These are phyloP conservation scores for Disparrhopalites patrizii DNA, from an alignment of 2,888 invertebrate genomes.

Conservation along the genomic window DNA sequence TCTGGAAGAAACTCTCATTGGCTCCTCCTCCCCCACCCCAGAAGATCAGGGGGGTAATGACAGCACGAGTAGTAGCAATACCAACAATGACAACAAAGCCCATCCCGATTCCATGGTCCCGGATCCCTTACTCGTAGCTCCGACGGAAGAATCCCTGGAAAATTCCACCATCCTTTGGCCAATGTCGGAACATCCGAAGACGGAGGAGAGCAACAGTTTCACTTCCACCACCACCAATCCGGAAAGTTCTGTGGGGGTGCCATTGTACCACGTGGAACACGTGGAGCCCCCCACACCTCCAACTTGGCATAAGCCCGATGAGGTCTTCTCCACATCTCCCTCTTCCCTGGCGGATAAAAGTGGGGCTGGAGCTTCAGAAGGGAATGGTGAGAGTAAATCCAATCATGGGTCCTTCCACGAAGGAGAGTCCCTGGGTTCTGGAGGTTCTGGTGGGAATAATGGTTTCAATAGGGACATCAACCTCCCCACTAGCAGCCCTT, in stretches of 20 bases:
- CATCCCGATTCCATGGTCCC: slow-evolving; percentile 15
- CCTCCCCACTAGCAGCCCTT: slow-evolving; percentile 15
- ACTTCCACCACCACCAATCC: slow-evolving; percentile 29
- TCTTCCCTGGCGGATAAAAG: neutral
- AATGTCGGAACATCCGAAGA: slow-evolving; percentile 14
- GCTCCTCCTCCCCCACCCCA: slow-evolving; percentile 32
- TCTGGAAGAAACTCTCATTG: slow-evolving; percentile 8
- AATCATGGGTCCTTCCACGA: neutral
- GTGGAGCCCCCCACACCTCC: slow-evolving; percentile 45
- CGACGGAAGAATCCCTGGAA: slow-evolving; percentile 37
- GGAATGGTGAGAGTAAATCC: neutral
- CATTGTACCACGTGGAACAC: slow-evolving; percentile 47
- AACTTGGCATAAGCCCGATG: slow-evolving; percentile 47
- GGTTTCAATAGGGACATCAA: slow-evolving; percentile 18
- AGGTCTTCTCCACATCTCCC: slow-evolving; percentile 21
- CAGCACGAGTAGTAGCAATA: no score
- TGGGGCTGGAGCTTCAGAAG: neutral
- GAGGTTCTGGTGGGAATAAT: neutral
- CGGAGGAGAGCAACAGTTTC: slow-evolving; percentile 1
- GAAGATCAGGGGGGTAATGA: slow-evolving; percentile 25
- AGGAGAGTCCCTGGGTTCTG: neutral
- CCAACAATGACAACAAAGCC: no score
- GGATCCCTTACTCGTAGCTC: slow-evolving; percentile 32
- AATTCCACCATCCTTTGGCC: slow-evolving; percentile 32
- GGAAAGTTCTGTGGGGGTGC: slow-evolving; percentile 45